Base-by-base conservation (phyloP, 64 coral and sea anemone species). In the Stichodactyla helianthus region DNA sequence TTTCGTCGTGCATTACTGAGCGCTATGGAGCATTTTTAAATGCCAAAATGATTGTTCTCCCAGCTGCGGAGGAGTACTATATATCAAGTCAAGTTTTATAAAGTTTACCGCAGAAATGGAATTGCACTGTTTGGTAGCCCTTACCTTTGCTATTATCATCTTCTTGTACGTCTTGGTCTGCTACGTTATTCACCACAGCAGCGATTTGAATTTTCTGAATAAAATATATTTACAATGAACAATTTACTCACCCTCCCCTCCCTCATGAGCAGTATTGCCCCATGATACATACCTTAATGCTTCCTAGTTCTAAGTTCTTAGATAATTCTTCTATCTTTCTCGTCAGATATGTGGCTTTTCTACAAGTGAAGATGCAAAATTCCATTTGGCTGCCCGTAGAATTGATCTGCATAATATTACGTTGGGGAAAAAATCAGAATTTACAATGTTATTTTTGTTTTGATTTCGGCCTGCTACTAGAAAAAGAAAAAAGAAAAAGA, bases 181-280 rank as follows among this genome's bases (percentile, higher is more conserved):
- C 83, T 17, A 59, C 20, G 26, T 65, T 93, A 51, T 83, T 77
- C 51, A 87, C 79, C 26, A 81, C 82, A 0, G 91, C 89, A 58
- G 86, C 91, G 2, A 96, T 67, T 28, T 96, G 94, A 31, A 96
- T 96, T 90, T 96, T 96, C 94, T 95, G 51, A 50, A 67, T 86
- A 23, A 51, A 20, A 51, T 22, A 31, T 31, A 10, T 26, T 27
- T 0, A 74, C 10, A 74, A 74, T 27, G 11, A 20, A 22, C 19
- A 68, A 8, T 7, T 68, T 68, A 68, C 18, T 8, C 63, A 23
- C 19, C 63, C 63, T 68, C 63, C 63, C 63, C 26, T 74, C 68
- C 26, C 68, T 20, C 10, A 8, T 26, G 22, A 71, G 65, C 65
- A 63, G n/a, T 71, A 0, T 9, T 23, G 20, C 23, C 6, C 22